These are phyloP conservation scores for Leucania comma DNA, from an alignment of 2,888 invertebrate genomes.

Conservation along the genomic window DNA sequence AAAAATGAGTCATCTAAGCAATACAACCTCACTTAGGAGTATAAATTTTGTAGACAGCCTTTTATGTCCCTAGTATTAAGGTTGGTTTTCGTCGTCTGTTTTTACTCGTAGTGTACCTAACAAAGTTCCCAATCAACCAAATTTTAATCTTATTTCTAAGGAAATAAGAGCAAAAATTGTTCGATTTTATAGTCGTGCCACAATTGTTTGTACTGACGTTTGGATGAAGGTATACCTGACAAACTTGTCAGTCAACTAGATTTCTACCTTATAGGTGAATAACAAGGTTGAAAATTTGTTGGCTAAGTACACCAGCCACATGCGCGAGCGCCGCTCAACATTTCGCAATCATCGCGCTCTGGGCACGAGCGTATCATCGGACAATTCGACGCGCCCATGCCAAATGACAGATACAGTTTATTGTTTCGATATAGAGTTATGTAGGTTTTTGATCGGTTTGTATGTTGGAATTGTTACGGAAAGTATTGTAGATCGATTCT, in stretches of 20 bases:
- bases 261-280: background rate
- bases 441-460: conserved; percentile 8
- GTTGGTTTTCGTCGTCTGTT: background rate
- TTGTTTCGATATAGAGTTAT: conserved; percentile 42
- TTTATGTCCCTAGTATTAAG: background rate
- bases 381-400: conserved; percentile 63
- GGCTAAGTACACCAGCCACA: background rate
- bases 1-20: too few species aligned
- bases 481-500: background rate
- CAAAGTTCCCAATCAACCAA: background rate
- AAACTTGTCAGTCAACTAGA: background rate
- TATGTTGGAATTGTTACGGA: background rate
- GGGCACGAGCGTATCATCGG: conserved; percentile 57
- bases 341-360: conserved; percentile 61
- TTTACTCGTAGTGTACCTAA: background rate
- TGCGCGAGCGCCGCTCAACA: conserved; percentile 30
- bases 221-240: background rate
- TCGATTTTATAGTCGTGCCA: background rate
- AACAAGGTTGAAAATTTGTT: background rate
- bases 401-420: conserved; percentile 57
- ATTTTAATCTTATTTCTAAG: background rate
- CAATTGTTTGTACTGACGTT: background rate
- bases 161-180: background rate
- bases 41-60: background rate
- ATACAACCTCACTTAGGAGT: background rate